Conservation (phyloP, 2,797 vertebrate genomes). For the Gadopsis bispinosus region DNA sequence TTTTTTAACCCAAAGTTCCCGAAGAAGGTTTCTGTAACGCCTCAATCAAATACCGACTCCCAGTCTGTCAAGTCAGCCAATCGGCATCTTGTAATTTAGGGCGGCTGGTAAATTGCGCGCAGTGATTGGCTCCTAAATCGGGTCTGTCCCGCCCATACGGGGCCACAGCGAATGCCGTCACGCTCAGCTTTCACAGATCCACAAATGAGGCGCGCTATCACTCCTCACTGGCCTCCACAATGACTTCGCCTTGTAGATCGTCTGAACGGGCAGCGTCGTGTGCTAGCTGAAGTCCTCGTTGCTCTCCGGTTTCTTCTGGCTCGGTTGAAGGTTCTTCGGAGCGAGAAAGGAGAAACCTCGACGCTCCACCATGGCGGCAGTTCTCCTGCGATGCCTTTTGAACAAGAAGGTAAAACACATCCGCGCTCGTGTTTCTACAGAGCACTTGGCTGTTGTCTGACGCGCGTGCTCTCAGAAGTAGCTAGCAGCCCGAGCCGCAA, state of each 20-base stretch:
- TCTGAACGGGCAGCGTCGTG: background rate
- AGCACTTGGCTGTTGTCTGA: background rate
- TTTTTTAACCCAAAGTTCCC: background rate
- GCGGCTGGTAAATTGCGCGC: constrained; percentile 23
- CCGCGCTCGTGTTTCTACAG: rapidly evolving
- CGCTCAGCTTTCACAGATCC: constrained; percentile 30
- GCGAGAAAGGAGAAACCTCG: constrained; percentile 4
- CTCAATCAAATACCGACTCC: background rate
- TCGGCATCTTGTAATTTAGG: constrained; percentile 51
- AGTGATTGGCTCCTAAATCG: constrained; percentile 63
- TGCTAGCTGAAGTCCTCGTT: constrained; percentile 43
- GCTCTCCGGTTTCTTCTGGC: constrained; percentile 26
- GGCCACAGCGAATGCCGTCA: background rate
- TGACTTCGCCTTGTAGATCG: constrained; percentile 11
- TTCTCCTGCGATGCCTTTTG: constrained; percentile 67
- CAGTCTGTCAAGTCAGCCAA: constrained; percentile 53
- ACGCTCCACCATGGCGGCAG: constrained; percentile 71
- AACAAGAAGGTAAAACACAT: constrained; percentile 67
- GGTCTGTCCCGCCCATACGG: constrained; percentile 34
- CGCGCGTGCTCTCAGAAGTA: constrained; percentile 8
- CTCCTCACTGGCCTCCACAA: rapidly evolving
- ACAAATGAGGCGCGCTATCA: background rate
- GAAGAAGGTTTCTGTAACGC: rapidly evolving
- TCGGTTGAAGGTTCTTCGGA: constrained; percentile 63
- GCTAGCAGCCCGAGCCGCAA: constrained; percentile 50